Conservation (phyloP, 2,797 vertebrate genomes). For the Tokudaia muenninki region DNA sequence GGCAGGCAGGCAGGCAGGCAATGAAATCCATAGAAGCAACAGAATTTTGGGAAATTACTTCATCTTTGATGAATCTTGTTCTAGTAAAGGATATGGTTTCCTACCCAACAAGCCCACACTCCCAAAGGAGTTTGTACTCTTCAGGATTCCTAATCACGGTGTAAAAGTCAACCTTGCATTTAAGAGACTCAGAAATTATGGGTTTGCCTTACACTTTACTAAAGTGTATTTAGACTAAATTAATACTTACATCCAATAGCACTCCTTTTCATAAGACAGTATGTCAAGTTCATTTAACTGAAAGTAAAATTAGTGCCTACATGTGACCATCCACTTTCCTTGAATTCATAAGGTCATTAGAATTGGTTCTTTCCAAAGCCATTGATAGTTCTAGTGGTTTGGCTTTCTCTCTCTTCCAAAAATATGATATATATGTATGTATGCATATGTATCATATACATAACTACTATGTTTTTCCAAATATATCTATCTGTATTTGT, state of each 20-base stretch:
- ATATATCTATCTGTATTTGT: too few species aligned
- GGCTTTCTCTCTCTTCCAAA: not conserved
- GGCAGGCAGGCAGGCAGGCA: not conserved
- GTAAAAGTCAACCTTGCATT: not conserved
- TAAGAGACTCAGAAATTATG: not conserved
- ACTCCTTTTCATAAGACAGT: not conserved
- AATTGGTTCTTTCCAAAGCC: not conserved
- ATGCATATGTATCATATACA: too few species aligned
- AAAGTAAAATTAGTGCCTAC: constrained; percentile 5
- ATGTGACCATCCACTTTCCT: not conserved
- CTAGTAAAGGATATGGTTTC: not conserved
- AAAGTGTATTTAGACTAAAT: not conserved
- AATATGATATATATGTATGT: not conserved
- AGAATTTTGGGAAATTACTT: not conserved
- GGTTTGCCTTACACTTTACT: not conserved
- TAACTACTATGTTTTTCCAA: not conserved
- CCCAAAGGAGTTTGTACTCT: not conserved
- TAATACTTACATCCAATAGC: not conserved
- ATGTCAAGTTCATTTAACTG: not conserved
- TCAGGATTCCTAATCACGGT: not conserved
- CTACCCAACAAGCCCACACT: fast-evolving
- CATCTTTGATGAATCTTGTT: not conserved
- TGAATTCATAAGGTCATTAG: not conserved
- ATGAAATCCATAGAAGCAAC: not conserved
- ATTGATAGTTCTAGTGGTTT: not conserved